Conservation (phyloP, 2,888 invertebrate species). For the Drosophila recens region DNA sequence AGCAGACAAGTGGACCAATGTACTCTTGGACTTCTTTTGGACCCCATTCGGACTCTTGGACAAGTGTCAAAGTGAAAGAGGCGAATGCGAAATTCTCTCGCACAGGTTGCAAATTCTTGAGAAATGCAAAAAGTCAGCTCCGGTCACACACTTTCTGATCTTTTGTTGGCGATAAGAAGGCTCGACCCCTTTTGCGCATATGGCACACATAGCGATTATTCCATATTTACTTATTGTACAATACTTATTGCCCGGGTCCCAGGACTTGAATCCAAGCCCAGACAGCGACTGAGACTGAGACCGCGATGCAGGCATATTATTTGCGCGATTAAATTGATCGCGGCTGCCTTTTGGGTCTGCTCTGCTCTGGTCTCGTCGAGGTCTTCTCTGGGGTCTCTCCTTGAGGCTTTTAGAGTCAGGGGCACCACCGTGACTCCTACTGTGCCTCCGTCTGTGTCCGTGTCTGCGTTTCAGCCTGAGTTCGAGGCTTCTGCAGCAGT, state of each 20-base stretch:
- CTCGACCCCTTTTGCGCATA: slow-evolving; percentile 62
- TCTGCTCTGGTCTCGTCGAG: slow-evolving; percentile 14
- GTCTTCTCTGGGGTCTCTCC: slow-evolving; percentile 24
- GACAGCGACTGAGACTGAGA: slow-evolving; percentile 4
- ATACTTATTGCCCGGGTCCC: slow-evolving; percentile 52
- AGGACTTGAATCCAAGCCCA: slow-evolving; percentile 41
- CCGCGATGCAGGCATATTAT: slow-evolving; percentile 75
- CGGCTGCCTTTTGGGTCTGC: slow-evolving; percentile 48
- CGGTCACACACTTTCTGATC: slow-evolving; percentile 80
- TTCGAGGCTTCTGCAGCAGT: slow-evolving; percentile 75
- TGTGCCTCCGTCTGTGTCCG: slow-evolving; percentile 51
- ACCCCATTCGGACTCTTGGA: slow-evolving; percentile 25
- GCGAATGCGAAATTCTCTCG: slow-evolving; percentile 44
- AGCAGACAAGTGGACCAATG: slow-evolving; percentile 23
- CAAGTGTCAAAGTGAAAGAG: slow-evolving; percentile 81
- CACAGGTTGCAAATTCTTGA: slow-evolving; percentile 74
- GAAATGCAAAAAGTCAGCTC: slow-evolving; percentile 62
- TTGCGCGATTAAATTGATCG: slow-evolving; percentile 85
- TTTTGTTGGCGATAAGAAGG: slow-evolving; percentile 64
- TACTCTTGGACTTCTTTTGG: slow-evolving; percentile 1
- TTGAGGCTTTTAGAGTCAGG: slow-evolving; percentile 30
- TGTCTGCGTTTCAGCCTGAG: slow-evolving; percentile 35
- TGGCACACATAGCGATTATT: slow-evolving; percentile 78
- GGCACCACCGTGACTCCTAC: slow-evolving; percentile 45
- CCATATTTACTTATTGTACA: slow-evolving; percentile 83